Evolutionary conservation across 35 echinoderm and acorn worm species (phyloP), one percentile per base, ranked within the genome.

Genomic region (Chiridota heheva): DNA sequence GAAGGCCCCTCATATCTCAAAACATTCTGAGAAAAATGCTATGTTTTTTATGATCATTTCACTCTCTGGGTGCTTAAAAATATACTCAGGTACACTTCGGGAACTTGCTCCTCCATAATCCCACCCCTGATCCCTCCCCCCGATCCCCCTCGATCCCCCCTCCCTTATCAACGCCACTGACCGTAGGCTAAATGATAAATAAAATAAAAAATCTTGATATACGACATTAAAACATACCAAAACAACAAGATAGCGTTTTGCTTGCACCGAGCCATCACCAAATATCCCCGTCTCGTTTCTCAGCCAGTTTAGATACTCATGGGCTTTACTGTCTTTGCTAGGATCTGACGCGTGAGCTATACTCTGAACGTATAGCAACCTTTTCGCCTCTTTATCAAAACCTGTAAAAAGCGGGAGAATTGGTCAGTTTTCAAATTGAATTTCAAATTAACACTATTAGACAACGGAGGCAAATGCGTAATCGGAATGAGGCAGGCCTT

Each of bases 301-400:
- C 13, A 78, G 53, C 24, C 55, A 36, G 42, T 41, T 49, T 25
- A 40, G 75, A 2, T 60, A 24, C 33, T 57, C 34, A 26, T 49
- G 12, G 6, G 75, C 49, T n/a, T 36, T 5, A 30, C 17, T 58
- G 32, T 16, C 32, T 5, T 33, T 77, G 35, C 17, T 20, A 10
- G 35, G 26, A 34, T 57, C 45, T 1, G 31, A 27, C 20, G 44
- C 12, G 4, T 38, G 53, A 30, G 33, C 55, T 16, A 42, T 38
- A 1, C 51, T 78, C 24, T 60, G 75, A 8, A 78, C 55, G 42
- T 35, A 49, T 31, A 78, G 53, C 26, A 78, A 57, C 28, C 30
- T 60, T 36, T 78, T 57, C 5, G 75, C 75, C 25, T 78, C 53
- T 61, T 40, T 18, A 42, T 60, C 51, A 61, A 78, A 78, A 24